Evolutionary conservation across 2,888 invertebrate genomes (phyloP).

Genomic region (Ethmia dodecea): DNA sequence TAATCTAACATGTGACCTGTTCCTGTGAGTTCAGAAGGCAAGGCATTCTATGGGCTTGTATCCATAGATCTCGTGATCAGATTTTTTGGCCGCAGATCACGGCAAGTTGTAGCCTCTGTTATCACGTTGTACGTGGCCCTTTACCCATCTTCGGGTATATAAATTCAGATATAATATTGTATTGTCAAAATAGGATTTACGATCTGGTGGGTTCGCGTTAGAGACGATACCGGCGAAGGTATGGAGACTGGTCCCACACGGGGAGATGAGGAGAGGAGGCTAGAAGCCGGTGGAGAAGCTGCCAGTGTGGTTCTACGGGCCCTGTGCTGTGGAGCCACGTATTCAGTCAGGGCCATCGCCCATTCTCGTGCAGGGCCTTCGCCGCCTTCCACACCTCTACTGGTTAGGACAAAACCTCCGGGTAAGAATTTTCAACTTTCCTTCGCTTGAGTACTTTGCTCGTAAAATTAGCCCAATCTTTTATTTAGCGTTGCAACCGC

Average conservation of each 20-base stretch:
- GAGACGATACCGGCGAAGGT: constrained; percentile 55
- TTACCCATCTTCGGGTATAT: too few relatives aligned
- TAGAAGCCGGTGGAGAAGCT: constrained; percentile 63
- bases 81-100: too few relatives aligned
- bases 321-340: constrained; percentile 59
- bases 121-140: too few relatives aligned
- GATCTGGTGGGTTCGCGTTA: constrained; percentile 61
- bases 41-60: too few relatives aligned
- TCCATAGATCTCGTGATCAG: too few relatives aligned
- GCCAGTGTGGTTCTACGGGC: constrained; percentile 50
- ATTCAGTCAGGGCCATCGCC: constrained; percentile 60
- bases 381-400: constrained; percentile 47
- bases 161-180: too few relatives aligned
- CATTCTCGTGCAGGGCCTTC: constrained; percentile 64
- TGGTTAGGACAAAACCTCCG: constrained; percentile 66
- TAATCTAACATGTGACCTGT: too few relatives aligned
- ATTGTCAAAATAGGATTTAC: constrained; percentile 32
- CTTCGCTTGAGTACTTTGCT: neutral
- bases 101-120: too few relatives aligned
- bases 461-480: too few relatives aligned
- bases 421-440: constrained; percentile 30
- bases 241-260: constrained; percentile 40
- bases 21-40: too few relatives aligned
- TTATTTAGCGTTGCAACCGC: too few relatives aligned
- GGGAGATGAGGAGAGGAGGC: constrained; percentile 52